phyloP scores from a whole-genome alignment of 2,113 vertebrate species.

The Sinocyclocheilus anshuiensis region DNA sequence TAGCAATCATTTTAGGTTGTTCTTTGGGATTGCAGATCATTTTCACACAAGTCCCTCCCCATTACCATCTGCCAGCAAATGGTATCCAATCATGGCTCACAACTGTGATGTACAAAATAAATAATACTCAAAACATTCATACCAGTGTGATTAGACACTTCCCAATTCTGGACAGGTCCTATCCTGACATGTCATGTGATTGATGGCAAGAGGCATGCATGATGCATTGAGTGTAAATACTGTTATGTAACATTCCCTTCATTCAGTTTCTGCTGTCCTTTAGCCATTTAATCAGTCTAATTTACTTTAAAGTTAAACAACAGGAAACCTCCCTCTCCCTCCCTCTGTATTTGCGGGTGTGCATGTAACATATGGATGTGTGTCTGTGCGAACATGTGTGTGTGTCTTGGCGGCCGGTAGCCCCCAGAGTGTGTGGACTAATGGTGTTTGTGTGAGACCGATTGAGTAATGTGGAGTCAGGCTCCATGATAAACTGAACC shows the following conservation, averaged over 20 bases:
- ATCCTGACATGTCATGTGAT: background rate
- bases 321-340: background rate
- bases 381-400: background rate
- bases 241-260: background rate
- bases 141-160: background rate
- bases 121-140: background rate
- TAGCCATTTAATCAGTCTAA: background rate
- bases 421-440: slow-evolving; percentile 11
- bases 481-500: slow-evolving; percentile 61
- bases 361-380: background rate
- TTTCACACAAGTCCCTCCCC: background rate
- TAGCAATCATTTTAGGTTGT: background rate
- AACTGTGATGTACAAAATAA: background rate
- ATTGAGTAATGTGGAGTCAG: background rate
- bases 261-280: background rate
- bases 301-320: slow-evolving; percentile 3
- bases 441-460: slow-evolving; percentile 27
- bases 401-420: background rate
- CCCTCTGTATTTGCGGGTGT: slow-evolving; percentile 12
- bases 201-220: background rate
- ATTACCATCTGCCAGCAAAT: background rate
- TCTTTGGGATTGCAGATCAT: background rate
- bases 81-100: background rate
- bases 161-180: background rate
- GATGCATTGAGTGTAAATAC: background rate